A percentile compares a stretch with the other conserved stretches of the same genome.
Evolutionary conservation across 2,797 vertebrate species (phyloP).

Genomic region (Avahi laniger): DNA sequence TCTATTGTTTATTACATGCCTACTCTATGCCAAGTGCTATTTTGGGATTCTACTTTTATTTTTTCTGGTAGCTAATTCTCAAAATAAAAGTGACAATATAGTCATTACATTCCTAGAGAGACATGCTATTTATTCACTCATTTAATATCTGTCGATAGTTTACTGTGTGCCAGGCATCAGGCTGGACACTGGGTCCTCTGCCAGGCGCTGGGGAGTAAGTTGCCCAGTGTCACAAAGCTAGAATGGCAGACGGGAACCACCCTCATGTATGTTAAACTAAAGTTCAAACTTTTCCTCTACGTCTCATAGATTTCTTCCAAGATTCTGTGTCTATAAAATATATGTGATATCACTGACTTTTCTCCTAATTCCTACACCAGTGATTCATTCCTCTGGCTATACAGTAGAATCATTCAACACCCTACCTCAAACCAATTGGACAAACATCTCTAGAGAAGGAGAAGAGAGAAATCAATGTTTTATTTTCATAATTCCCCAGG

Average conservation of each 20-base stretch:
- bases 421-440: not conserved
- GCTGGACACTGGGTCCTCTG: not conserved
- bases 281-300: not conserved
- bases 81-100: not conserved
- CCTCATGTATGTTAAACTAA: not conserved
- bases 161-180: not conserved
- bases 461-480: not conserved
- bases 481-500: not conserved
- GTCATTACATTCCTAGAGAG: not conserved
- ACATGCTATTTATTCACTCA: not conserved
- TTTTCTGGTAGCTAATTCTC: conserved; percentile 22
- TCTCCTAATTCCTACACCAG: not conserved
- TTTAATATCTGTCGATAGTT: not conserved
- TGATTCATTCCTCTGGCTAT: not conserved
- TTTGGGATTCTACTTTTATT: not conserved
- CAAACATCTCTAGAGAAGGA: not conserved
- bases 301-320: not conserved
- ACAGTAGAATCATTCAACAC: not conserved
- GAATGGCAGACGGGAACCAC: not conserved
- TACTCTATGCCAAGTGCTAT: not conserved
- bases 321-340: not conserved
- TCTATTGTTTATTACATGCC: not conserved
- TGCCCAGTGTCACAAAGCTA: not conserved
- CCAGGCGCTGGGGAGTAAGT: not conserved
- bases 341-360: not conserved